These are phyloP conservation scores for Esox niger DNA, from an alignment of 2,113 vertebrate genomes.

Conservation along the genomic window DNA sequence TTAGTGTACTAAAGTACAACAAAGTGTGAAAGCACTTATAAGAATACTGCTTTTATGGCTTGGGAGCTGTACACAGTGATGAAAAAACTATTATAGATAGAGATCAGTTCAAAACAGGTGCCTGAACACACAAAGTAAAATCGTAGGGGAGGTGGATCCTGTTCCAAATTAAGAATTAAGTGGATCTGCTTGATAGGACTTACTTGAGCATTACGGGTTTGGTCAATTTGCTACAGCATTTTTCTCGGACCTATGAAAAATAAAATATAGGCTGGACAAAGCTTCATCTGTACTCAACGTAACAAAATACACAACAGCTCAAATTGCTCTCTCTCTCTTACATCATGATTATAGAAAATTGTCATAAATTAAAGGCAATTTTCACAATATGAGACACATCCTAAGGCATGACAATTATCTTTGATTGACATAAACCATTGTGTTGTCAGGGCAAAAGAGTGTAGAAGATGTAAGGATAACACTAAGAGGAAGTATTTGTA, in stretches of 20 bases:
- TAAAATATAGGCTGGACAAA: not conserved
- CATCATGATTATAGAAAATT: constrained; percentile 30
- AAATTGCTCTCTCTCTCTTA: not conserved
- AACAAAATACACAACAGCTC: not conserved
- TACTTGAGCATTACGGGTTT: not conserved
- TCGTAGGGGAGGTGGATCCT: no score
- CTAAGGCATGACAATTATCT: constrained; percentile 19
- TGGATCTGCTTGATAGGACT: no score
- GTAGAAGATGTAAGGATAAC: not conserved
- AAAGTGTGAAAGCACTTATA: no score
- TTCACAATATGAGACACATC: constrained; percentile 38
- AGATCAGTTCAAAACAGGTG: no score
- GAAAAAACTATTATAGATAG: no score
- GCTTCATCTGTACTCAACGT: not conserved
- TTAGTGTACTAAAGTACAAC: no score
- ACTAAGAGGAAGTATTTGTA: no score
- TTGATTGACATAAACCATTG: not conserved
- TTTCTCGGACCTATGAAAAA: not conserved
- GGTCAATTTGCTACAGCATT: not conserved
- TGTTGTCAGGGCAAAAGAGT: not conserved
- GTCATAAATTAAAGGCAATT: constrained; percentile 40
- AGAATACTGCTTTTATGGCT: no score
- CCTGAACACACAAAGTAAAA: no score
- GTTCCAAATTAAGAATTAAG: no score
- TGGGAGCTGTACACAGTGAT: no score